Percentiles rank a stretch among this genome's conserved stretches.
phyloP scores from a whole-genome alignment of 2,888 invertebrate species.

The Agrotis clavis region DNA sequence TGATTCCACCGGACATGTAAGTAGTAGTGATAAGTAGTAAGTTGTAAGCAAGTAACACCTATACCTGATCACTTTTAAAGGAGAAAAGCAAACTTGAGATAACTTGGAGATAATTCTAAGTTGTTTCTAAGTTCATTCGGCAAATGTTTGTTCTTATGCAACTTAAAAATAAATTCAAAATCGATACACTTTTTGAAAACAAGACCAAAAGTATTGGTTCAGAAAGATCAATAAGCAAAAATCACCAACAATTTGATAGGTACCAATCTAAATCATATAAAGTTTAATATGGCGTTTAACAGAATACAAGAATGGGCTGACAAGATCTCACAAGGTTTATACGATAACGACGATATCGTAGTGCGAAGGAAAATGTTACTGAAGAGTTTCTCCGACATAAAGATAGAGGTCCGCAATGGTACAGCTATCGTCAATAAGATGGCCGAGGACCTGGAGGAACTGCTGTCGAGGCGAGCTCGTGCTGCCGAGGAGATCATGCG shows the following conservation, averaged over 20 bases:
- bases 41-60: background rate
- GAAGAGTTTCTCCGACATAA: constrained; percentile 78
- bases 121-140: too few relatives aligned
- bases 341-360: constrained; percentile 77
- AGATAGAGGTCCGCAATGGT: constrained; percentile 79
- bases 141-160: background rate
- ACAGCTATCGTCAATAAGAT: constrained; percentile 81
- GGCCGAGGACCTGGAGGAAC: constrained; percentile 76
- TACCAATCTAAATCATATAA: background rate
- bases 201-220: background rate
- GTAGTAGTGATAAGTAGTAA: constrained; percentile 57
- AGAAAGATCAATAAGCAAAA: background rate
- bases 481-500: constrained; percentile 84
- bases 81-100: background rate
- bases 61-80: too few relatives aligned
- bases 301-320: constrained; percentile 84
- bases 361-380: constrained; percentile 78
- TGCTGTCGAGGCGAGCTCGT: constrained; percentile 75
- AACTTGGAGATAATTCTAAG: background rate
- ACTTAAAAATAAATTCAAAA: background rate
- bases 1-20: constrained; percentile 79
- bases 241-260: too few relatives aligned
- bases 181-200: background rate
- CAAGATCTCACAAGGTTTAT: constrained; percentile 77
- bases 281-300: constrained; percentile 8